Evolutionary conservation across 2,888 invertebrate species (phyloP).

Genomic region (Rhorus exstirpatorius): DNA sequence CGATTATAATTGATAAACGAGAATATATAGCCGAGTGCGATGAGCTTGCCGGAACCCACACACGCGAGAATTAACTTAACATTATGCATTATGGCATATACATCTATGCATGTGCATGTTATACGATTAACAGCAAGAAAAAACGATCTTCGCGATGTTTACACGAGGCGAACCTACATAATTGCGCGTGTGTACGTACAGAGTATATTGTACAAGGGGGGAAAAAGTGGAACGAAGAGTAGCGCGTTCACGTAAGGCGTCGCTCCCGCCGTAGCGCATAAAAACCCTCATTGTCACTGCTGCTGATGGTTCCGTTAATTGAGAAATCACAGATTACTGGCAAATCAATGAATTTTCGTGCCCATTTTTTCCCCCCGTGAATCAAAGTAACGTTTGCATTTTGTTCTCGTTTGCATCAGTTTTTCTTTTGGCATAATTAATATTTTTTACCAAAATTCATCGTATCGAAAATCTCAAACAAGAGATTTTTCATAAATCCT

Average conservation of each 20-base stretch:
- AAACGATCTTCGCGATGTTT: conserved; percentile 65
- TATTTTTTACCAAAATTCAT: too few relatives aligned
- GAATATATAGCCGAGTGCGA: conserved; percentile 1
- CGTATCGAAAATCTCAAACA: too few relatives aligned
- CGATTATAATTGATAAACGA: conserved; percentile 39
- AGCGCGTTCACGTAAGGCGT: conserved; percentile 46
- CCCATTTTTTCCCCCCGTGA: neutral
- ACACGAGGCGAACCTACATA: conserved; percentile 70
- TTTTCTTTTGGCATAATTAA: too few relatives aligned
- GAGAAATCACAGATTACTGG: conserved; percentile 31
- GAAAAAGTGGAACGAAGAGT: conserved; percentile 71
- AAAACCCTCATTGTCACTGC: conserved; percentile 54
- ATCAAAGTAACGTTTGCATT: too few relatives aligned
- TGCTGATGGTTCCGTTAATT: conserved; percentile 49
- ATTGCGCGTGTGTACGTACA: conserved; percentile 49
- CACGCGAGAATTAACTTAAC: conserved; percentile 31
- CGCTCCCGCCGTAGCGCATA: conserved; percentile 31
- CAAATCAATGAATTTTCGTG: neutral
- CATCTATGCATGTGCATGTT: conserved; percentile 20
- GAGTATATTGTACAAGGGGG: conserved; percentile 28
- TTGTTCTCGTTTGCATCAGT: too few relatives aligned
- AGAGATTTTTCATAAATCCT: too few relatives aligned
- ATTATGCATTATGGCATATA: conserved; percentile 9
- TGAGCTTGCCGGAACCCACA: conserved; percentile 4
- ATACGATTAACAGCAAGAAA: conserved; percentile 68